These are phyloP conservation scores for Eulimnadia texana DNA, from an alignment of 1,140 invertebrate species.

Conservation along the genomic window DNA sequence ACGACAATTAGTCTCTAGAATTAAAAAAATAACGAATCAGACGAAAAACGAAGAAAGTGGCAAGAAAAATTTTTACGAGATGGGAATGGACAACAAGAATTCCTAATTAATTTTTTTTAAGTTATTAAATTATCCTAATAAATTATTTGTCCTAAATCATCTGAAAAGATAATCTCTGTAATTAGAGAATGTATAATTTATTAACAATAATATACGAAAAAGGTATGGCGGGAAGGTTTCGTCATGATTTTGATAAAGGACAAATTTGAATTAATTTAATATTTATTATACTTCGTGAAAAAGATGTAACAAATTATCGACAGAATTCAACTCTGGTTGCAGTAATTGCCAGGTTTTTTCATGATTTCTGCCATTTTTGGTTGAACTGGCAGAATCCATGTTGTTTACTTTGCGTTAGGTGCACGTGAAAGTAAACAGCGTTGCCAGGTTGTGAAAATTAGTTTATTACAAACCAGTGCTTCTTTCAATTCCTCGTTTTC, in stretches of 20 bases:
- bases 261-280: background rate
- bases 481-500: no score
- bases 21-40: background rate
- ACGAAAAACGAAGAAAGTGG: background rate
- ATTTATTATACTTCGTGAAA: conserved; percentile 8
- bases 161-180: background rate
- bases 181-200: no score
- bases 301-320: conserved; percentile 16
- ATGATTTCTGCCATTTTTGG: background rate
- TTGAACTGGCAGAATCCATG: background rate
- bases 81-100: no score
- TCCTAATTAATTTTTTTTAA: background rate
- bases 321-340: conserved; percentile 12
- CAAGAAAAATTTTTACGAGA: no score
- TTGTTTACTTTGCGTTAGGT: background rate
- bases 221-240: no score
- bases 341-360: conserved; percentile 15
- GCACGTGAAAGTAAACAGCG: background rate
- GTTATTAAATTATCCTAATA: background rate
- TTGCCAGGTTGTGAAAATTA: background rate
- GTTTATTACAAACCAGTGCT: no score
- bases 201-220: no score
- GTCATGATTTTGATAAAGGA: no score
- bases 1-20: background rate
- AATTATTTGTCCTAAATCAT: background rate